Percentiles rank a stretch among this genome's conserved stretches.
phyloP scores from a whole-genome alignment of 2,888 invertebrate genomes.

The Chymomyza caudatula region DNA sequence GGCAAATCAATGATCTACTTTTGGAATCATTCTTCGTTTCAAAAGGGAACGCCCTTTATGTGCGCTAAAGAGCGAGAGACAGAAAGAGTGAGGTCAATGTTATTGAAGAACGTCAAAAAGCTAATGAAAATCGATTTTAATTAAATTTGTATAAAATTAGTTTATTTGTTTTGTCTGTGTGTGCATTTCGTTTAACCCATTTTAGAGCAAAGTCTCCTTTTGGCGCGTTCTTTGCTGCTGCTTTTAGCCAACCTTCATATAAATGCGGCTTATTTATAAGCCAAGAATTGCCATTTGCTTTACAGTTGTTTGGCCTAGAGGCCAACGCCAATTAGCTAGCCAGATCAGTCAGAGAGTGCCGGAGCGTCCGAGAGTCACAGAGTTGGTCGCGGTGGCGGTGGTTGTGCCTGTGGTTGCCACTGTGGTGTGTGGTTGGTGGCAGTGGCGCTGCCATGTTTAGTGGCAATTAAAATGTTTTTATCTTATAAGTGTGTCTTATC shows the following conservation, averaged over 20 bases:
- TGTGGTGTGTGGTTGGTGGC: slow-evolving; percentile 1
- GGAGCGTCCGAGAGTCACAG: no score
- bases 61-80: no score
- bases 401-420: background rate
- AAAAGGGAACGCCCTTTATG: no score
- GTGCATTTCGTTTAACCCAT: slow-evolving; percentile 37
- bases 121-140: slow-evolving; percentile 25
- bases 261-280: slow-evolving; percentile 1
- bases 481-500: slow-evolving; percentile 61
- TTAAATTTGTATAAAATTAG: slow-evolving; percentile 29
- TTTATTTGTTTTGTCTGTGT: slow-evolving; percentile 19
- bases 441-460: slow-evolving; percentile 67
- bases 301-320: slow-evolving; percentile 66
- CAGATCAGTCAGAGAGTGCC: background rate
- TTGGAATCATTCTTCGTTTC: no score
- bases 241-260: background rate
- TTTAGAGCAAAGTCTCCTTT: slow-evolving; percentile 12
- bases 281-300: slow-evolving; percentile 29
- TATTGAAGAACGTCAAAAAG: no score
- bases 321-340: background rate
- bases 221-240: background rate
- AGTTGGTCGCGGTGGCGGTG: background rate
- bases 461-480: slow-evolving; percentile 71
- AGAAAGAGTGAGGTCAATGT: no score
- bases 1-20: no score